phyloP scores from a whole-genome alignment of 2,797 vertebrate genomes.

The Ptychadena robeensis region DNA sequence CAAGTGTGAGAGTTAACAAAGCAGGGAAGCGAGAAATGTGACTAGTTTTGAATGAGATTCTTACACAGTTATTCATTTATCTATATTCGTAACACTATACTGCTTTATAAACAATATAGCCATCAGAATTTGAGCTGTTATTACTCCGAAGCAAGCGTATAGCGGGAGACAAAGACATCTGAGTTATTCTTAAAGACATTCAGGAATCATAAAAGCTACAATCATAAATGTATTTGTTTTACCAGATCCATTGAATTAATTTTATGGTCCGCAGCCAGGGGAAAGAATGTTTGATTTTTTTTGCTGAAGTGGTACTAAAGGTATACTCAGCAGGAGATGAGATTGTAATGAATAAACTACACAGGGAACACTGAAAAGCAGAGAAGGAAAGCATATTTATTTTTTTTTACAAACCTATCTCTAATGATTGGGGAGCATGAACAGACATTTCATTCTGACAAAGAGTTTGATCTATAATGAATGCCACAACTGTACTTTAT shows the following conservation, averaged over 20 bases:
- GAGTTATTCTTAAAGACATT: constrained; percentile 60
- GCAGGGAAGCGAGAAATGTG: background rate
- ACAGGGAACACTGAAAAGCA: constrained; percentile 42
- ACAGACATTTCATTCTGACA: constrained; percentile 33
- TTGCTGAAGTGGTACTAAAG: constrained; percentile 56
- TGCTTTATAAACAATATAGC: constrained; percentile 60
- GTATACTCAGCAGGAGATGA: constrained; percentile 27
- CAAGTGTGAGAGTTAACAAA: background rate
- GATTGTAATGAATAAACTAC: constrained; percentile 46
- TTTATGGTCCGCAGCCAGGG: constrained; percentile 58
- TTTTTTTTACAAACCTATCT: constrained; percentile 14
- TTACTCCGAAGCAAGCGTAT: constrained; percentile 41
- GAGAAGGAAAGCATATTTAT: constrained; percentile 42
- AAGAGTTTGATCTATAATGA: constrained; percentile 30
- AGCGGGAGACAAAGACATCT: constrained; percentile 38
- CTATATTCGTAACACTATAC: constrained; percentile 33
- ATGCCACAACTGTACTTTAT: constrained; percentile 19
- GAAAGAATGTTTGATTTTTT: constrained; percentile 58
- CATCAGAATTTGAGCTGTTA: constrained; percentile 55
- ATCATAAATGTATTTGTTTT: constrained; percentile 60
- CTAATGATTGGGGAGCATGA: constrained; percentile 39
- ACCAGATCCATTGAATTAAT: constrained; percentile 62
- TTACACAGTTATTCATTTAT: constrained; percentile 15
- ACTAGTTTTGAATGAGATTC: background rate
- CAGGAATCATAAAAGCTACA: constrained; percentile 61